Evolutionary conservation across 2,113 vertebrate genomes (phyloP).

Genomic region (Garra rufa): DNA sequence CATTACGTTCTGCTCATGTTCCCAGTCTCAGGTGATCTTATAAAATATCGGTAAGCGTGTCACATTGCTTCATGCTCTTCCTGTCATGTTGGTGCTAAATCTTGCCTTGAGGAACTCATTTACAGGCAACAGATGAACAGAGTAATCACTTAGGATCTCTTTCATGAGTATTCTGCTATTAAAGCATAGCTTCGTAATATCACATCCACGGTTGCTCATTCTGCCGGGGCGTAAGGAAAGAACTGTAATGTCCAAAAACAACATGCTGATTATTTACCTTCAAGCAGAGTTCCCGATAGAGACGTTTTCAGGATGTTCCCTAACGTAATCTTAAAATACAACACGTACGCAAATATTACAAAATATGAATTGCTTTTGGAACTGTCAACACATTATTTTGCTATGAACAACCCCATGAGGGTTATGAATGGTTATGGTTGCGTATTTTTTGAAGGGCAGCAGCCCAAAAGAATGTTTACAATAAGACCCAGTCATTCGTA

Average conservation of each 20-base stretch:
- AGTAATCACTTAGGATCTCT: slow-evolving; percentile 19
- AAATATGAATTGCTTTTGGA: slow-evolving; percentile 34
- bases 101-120: not conserved
- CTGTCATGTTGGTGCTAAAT: not conserved
- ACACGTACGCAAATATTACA: slow-evolving; percentile 53
- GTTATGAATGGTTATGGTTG: slow-evolving; percentile 4
- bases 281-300: slow-evolving; percentile 33
- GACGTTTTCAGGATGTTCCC: slow-evolving; percentile 24
- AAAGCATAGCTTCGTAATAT: slow-evolving; percentile 15
- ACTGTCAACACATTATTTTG: slow-evolving; percentile 15
- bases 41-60: not conserved
- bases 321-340: slow-evolving; percentile 50
- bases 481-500: slow-evolving; percentile 47
- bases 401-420: not conserved
- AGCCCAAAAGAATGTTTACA: slow-evolving; percentile 49
- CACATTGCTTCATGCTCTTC: not conserved
- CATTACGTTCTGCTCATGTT: not conserved
- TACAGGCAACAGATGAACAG: slow-evolving; percentile 25
- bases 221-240: not conserved
- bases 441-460: slow-evolving; percentile 29
- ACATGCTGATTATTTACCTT: slow-evolving; percentile 54
- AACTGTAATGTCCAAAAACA: slow-evolving; percentile 50
- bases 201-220: slow-evolving; percentile 9
- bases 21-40: not conserved
- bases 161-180: slow-evolving; percentile 17